Evolutionary conservation across 2,113 vertebrate genomes (phyloP), one percentile per base, ranked within the genome.

Genomic region (Ictidomys tridecemlineatus): DNA sequence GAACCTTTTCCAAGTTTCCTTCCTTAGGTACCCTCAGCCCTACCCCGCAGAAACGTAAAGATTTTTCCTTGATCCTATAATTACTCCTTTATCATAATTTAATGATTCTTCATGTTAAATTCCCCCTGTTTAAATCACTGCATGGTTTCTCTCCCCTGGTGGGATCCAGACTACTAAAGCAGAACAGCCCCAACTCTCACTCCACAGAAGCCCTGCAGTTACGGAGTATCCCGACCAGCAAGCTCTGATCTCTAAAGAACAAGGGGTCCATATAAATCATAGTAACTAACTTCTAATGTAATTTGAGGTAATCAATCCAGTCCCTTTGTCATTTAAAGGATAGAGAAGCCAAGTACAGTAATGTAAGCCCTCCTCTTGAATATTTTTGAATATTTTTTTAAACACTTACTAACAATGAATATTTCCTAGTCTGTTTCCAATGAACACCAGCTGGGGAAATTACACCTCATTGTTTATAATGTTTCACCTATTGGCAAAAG

Each of bases 401-500:
- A 79, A 89, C 63, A 85, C 48, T 88, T 61, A 80, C 37, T 77
- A 56, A 82, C 58, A 90, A 48, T 42, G 39, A 77, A 2, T 69
- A 79, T 91, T 74, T 73, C 14, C 53, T 34, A 82, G 42, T 17
- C 61, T 89, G 10, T 78, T 89, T 72, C 82, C 95, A 83, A 65
- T 37, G 72, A 85, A 85, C 2, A 39, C 8, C 34, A 89, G 74
- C 8, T 70, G 42, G 51, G 11, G 72, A 76, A 95, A 80, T 48
- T 39, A 70, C 73, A 89, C 7, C 8, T 92, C 42, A 79, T 30
- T 94, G 3, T 74, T 92, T 32, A 58, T 30, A 65, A 85, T 70
- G 17, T 56, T 93, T 84, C 20, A 84, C 18, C 5, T 89, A 51
- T 85, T 93, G 79, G 67, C 70, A 18, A 48, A 96, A 92, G 26